Base-by-base conservation (phyloP, 1,140 invertebrate species). In the Aphaenogaster floridana region DNA sequence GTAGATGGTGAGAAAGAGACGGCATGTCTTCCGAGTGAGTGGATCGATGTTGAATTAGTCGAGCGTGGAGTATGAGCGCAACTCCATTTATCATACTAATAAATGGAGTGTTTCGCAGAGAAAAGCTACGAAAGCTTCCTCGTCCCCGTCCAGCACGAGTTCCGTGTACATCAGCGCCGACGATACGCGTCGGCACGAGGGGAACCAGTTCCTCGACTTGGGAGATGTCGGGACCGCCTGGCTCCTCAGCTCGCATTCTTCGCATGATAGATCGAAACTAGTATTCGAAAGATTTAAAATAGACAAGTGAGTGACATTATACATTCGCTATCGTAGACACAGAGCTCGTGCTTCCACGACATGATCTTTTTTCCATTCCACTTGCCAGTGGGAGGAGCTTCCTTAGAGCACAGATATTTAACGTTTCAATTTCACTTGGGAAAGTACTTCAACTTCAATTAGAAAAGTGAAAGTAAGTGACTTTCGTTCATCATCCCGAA, bases 281-380 rank as follows among this genome's bases (percentile, higher is more conserved):
- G 50, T 86, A 9, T 34, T 86, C 21, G 52, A 39, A n/a, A 84
- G 54, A 45, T 64, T 88, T n/a, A 76, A 69, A 48, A 45, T 66
- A 57, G 21, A 92, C 48, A 93, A 91, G 91, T 93, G 88, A 93
- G 90, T 92, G 15, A 69, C 6, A 61, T 54, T 1, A 74, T 7
- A 13, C 15, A n/a, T n/a, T 0, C 21, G 6, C 15, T 21, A 66
- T 11, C 1, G 8, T n/a, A 34, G 17, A n/a, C n/a, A 68, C 39
- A n/a, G 21, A 69, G 13, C 63, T 66, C 63, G 17, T 45, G 45
- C n/a, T 13, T 3, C n/a, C 5, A 13, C 6, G 34, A 63, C 34
- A 63, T 11, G 0, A 17, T 45, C 15, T 59, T 9, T 9, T 68
- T 68, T 68, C 9, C 4, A 7, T 69, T 69, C 7, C 5, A 36